Conservation (phyloP, 2,113 vertebrate species). For the Grammomys dolichurus region DNA sequence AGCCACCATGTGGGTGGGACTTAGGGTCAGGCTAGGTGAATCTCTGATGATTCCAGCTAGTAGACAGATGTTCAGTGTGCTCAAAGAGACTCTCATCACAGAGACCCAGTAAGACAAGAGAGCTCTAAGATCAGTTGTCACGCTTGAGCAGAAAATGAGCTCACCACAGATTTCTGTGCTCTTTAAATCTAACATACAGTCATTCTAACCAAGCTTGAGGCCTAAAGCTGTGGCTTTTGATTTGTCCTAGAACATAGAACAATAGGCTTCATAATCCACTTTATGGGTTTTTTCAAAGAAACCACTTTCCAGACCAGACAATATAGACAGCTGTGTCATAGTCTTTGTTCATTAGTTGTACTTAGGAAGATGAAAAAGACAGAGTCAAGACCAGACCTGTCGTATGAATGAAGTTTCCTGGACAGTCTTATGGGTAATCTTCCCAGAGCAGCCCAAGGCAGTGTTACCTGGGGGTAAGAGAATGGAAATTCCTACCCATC, state of each 20-base stretch:
- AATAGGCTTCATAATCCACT: slow-evolving; percentile 3
- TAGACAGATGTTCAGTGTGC: not conserved
- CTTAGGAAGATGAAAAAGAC: not conserved
- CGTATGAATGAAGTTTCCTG: slow-evolving; percentile 6
- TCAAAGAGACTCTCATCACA: slow-evolving; percentile 20
- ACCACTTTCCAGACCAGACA: slow-evolving; percentile 27
- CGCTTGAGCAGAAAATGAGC: not conserved
- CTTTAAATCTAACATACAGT: slow-evolving; percentile 19
- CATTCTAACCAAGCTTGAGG: not conserved
- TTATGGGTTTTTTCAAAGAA: slow-evolving; percentile 63
- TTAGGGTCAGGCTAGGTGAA: slow-evolving; percentile 16
- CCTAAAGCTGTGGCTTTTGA: slow-evolving; percentile 9
- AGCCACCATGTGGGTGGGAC: not conserved
- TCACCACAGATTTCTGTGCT: not conserved
- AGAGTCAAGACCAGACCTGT: slow-evolving; percentile 43
- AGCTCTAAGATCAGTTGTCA: not conserved
- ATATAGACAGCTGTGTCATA: slow-evolving; percentile 4
- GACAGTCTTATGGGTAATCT: not conserved
- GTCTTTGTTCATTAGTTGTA: slow-evolving; percentile 15
- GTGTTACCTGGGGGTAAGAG: not conserved
- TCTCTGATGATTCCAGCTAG: slow-evolving; percentile 35
- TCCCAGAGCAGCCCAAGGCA: slow-evolving; percentile 39
- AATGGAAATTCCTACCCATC: slow-evolving; percentile 40
- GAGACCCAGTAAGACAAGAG: not conserved
- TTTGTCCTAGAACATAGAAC: not conserved